Conservation (phyloP, 2,797 vertebrate species). For the Echeneis naucrates region DNA sequence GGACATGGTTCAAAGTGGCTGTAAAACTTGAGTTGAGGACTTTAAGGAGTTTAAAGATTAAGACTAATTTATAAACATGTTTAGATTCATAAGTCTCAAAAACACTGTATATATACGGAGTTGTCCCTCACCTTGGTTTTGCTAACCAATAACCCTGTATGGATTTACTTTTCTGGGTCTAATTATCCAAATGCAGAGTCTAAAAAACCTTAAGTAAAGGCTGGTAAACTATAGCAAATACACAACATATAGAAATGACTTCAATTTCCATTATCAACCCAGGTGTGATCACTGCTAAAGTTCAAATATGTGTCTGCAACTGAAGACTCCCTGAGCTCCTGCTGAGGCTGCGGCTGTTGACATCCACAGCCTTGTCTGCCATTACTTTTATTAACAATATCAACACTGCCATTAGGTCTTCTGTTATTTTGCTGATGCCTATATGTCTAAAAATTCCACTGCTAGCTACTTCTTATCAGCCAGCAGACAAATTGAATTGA, state of each 20-base stretch:
- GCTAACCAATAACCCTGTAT: conserved; percentile 46
- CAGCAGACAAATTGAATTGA: conserved; percentile 78
- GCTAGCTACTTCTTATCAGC: conserved; percentile 76
- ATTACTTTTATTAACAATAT: conserved; percentile 75
- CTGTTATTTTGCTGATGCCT: conserved; percentile 74
- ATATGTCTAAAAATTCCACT: conserved; percentile 63
- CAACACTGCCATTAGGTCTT: conserved; percentile 73
- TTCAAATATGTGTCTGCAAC: conserved; percentile 69
- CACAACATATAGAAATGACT: conserved; percentile 55
- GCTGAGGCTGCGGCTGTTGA: conserved; percentile 51
- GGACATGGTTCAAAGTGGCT: conserved; percentile 44
- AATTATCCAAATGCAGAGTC: conserved; percentile 50
- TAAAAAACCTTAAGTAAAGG: conserved; percentile 50
- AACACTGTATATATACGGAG: conserved; percentile 25
- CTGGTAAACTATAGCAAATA: conserved; percentile 58
- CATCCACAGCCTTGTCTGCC: conserved; percentile 60
- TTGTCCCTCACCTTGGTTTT: conserved; percentile 41
- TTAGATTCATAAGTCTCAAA: conserved; percentile 49
- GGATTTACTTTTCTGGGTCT: conserved; percentile 43
- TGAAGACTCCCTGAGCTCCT: conserved; percentile 70
- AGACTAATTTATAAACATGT: conserved; percentile 60
- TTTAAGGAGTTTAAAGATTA: conserved; percentile 53
- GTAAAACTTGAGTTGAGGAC: conserved; percentile 32
- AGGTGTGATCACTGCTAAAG: conserved; percentile 62
- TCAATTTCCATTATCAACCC: conserved; percentile 56